Evolutionary conservation across 2,888 invertebrate genomes (phyloP), one percentile per base, ranked within the genome.

Genomic region (Argyra leucocephala): DNA sequence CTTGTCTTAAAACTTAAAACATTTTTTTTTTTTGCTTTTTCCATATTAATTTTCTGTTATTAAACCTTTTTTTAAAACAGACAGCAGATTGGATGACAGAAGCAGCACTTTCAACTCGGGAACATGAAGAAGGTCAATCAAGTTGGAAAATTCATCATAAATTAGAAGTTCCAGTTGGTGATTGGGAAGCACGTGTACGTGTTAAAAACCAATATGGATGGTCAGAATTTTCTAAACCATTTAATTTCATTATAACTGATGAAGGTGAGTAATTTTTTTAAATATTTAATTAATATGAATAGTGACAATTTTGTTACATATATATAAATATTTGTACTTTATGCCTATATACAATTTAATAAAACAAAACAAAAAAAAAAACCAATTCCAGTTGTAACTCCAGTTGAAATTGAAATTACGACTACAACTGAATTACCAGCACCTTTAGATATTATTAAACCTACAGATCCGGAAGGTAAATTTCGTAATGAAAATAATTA

Each of bases 81-180:
- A 71, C 74, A 2, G 3, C 59, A 59, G 23, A 23, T 59, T 79
- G 79, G 79, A 75, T 74, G 65, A 73, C 74, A 0, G 77, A 76
- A 1, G 71, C 72, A 1, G 71, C 75, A 62, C 71, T 78, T 60
- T 71, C 74, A 22, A 75, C 76, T 9, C 71, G 75, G n/a, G 75
- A 72, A 10, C 76, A 77, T 57, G 70, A 72, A 22, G 74, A 72
- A 62, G 70, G 72, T 12, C 73, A 70, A 31, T 76, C 75, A 61
- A 67, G 76, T 63, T 78, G 79, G 78, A 78, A 77, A 72, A 71
- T 79, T 15, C 74, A 73, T 57, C 78, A 78, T 66, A 72, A 76
- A 69, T 73, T 78, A 68, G 73, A 76, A 64, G 68, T 78, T 58
- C 67, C 71, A 15, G 74, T 75, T 0, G 78, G 78, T 9, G 66